These are phyloP conservation scores for Eupithecia exiguata DNA, from an alignment of 2,888 invertebrate species.

Conservation along the genomic window DNA sequence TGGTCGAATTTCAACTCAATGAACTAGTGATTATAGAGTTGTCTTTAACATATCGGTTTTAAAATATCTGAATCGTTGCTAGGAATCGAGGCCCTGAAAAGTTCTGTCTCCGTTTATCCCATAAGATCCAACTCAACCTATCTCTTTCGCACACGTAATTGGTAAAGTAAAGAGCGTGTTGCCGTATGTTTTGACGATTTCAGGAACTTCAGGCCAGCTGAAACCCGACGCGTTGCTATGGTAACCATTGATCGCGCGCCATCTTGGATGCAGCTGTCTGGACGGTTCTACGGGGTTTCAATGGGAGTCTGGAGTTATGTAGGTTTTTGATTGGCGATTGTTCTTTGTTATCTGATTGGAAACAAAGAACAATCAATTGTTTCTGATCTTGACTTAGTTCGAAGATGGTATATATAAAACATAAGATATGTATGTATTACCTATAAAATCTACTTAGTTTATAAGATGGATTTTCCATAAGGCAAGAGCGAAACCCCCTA, in stretches of 20 bases:
- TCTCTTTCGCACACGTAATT: conserved; percentile 38
- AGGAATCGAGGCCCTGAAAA: conserved; percentile 6
- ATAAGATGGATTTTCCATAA: too few species aligned
- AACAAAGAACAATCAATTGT: too few species aligned
- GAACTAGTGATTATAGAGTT: neutral
- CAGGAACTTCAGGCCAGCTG: conserved; percentile 49
- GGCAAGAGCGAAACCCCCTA: too few species aligned
- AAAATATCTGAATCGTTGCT: neutral
- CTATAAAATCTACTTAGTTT: too few species aligned
- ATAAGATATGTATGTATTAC: too few species aligned
- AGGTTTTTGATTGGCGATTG: conserved; percentile 26
- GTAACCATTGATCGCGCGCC: conserved; percentile 79
- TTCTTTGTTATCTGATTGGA: conserved; percentile 8
- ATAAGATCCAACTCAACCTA: neutral
- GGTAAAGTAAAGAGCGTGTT: conserved; percentile 34
- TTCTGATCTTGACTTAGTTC: neutral
- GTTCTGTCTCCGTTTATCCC: conserved; percentile 26
- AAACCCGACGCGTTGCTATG: conserved; percentile 76
- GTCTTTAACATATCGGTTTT: neutral
- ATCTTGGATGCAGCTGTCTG: conserved; percentile 80
- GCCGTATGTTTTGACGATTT: conserved; percentile 37
- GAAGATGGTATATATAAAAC: neutral
- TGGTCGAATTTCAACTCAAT: neutral
- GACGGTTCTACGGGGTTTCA: conserved; percentile 53
- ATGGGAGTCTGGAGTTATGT: conserved; percentile 28